Conservation (phyloP, 2,797 vertebrate species). For the Heliangelus exortis region DNA sequence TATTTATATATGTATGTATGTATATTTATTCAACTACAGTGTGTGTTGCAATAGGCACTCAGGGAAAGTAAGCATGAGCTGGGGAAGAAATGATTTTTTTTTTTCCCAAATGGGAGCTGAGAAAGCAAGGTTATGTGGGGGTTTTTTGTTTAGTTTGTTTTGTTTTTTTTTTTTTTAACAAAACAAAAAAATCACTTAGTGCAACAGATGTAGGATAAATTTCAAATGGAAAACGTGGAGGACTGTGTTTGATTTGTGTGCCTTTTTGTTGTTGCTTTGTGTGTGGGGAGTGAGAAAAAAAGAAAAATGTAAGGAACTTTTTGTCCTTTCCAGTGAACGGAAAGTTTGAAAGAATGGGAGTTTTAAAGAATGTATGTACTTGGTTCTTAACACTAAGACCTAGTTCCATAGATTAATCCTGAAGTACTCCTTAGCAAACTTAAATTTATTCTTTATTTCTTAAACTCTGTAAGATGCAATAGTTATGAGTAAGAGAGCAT, state of each 20-base stretch:
- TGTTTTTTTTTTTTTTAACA: too few species aligned
- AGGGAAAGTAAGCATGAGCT: background rate
- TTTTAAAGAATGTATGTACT: background rate
- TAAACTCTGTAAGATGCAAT: background rate
- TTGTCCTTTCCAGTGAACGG: background rate
- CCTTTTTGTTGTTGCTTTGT: background rate
- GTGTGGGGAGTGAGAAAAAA: background rate
- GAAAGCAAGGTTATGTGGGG: background rate
- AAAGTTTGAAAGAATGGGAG: background rate
- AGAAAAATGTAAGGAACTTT: background rate
- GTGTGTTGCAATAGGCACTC: too few species aligned
- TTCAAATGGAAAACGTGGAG: background rate
- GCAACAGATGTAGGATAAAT: background rate
- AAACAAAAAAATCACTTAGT: background rate
- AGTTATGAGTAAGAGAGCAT: background rate
- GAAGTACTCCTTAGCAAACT: background rate
- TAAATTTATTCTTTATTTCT: conserved; percentile 7
- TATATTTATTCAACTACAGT: background rate
- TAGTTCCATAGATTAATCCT: background rate
- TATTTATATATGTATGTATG: background rate
- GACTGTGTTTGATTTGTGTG: background rate
- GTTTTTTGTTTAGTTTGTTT: too few species aligned
- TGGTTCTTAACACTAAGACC: background rate
- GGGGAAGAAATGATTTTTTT: background rate
- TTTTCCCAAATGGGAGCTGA: background rate